Evolutionary conservation across 1,140 invertebrate species (phyloP).

Genomic region (Drosophila pseudoobscura): DNA sequence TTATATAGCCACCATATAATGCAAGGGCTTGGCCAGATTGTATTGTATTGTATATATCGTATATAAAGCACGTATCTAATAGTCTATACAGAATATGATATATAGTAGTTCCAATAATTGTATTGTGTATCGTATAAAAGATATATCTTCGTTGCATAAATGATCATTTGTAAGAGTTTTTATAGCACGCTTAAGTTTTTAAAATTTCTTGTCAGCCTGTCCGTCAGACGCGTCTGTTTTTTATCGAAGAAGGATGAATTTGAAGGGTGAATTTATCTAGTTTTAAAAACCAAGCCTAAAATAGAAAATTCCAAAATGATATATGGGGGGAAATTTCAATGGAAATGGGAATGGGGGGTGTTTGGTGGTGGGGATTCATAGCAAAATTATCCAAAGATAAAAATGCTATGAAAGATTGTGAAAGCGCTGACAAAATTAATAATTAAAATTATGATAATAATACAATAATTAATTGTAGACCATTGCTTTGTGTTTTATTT

Average conservation of each 20-base stretch:
- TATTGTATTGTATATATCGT: conserved; percentile 27
- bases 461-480: conserved; percentile 46
- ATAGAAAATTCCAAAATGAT: conserved; percentile 66
- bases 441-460: conserved; percentile 32
- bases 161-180: conserved; percentile 22
- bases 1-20: conserved; percentile 47
- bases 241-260: neutral
- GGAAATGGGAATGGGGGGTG: neutral
- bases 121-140: conserved; percentile 7
- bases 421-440: conserved; percentile 16
- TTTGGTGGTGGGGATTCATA: conserved; percentile 19
- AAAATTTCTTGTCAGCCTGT: conserved; percentile 16
- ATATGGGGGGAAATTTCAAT: neutral
- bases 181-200: conserved; percentile 45
- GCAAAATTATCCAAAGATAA: conserved; percentile 57
- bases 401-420: conserved; percentile 45
- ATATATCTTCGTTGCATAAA: conserved; percentile 50
- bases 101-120: neutral
- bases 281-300: conserved; percentile 74
- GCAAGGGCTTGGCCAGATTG: conserved; percentile 24
- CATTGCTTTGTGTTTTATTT: conserved; percentile 43
- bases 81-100: conserved; percentile 50
- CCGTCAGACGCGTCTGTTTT: neutral
- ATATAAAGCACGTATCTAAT: conserved; percentile 43
- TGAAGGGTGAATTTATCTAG: conserved; percentile 60